A percentile compares a stretch with the other conserved stretches of the same genome.
These are phyloP conservation scores for Trichomalopsis sarcophagae DNA, from an alignment of 1,140 invertebrate species.

Conservation along the genomic window DNA sequence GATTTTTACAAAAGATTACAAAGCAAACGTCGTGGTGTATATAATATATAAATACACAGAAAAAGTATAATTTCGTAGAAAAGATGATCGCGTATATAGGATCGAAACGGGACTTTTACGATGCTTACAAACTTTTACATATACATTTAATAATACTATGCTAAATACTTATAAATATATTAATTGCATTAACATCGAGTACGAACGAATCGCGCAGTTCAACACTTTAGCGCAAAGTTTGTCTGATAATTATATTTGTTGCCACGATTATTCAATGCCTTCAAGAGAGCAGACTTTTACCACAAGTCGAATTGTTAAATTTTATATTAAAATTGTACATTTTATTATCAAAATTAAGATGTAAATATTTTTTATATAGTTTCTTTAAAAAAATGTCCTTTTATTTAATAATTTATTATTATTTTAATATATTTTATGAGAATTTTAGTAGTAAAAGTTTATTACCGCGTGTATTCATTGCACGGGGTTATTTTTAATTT, in stretches of 20 bases:
- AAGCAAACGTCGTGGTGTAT: too few species aligned
- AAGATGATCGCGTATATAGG: background rate
- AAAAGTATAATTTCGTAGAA: slow-evolving; percentile 1
- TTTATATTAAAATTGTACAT: background rate
- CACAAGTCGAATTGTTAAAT: background rate
- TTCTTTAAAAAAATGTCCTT: background rate
- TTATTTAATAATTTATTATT: too few species aligned
- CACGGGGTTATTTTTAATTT: background rate
- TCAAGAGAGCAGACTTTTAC: slow-evolving; percentile 31
- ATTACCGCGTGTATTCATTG: background rate
- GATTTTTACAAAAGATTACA: background rate
- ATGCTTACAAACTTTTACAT: slow-evolving; percentile 14
- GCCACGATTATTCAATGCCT: background rate
- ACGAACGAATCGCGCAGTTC: slow-evolving; percentile 12
- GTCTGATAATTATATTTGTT: background rate
- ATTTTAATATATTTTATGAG: background rate
- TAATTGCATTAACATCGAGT: slow-evolving; percentile 3
- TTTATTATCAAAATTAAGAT: background rate
- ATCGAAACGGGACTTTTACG: background rate
- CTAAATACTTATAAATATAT: slow-evolving; percentile 1
- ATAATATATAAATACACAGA: too few species aligned
- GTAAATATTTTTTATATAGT: background rate
- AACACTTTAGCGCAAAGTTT: background rate
- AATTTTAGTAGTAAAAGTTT: background rate
- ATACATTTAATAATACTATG: slow-evolving; percentile 17